Base-by-base conservation (phyloP, 2,797 vertebrate genomes). In the Eospalax fontanierii region DNA sequence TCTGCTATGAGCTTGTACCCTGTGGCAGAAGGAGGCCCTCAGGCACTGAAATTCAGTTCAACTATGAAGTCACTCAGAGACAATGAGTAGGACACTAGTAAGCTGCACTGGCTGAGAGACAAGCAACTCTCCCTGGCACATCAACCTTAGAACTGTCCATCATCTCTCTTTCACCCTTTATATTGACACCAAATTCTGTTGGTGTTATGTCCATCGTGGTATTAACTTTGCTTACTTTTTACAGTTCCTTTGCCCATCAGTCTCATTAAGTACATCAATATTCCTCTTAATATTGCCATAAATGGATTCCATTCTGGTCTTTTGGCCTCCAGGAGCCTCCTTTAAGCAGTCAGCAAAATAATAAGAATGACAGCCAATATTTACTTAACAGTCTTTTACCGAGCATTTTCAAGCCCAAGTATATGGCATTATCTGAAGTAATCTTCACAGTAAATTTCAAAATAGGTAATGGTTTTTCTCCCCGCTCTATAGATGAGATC, bases 401-500 rank as follows among this genome's bases (percentile, higher is more conserved):
- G n/a, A 82, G 2, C 43, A 75, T 63, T 12, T 18, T 38, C 35
- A 80, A 21, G 9, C 28, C 33, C 61, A 80, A 84, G 40, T 61
- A 78, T 4, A 50, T 65, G n/a, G 43, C 26, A 30, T 81, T 54
- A 61, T 59, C 30, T 76, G 35, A 85, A 46, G 57, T 76, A 78
- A 76, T 74, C 26, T 18, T 90, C 54, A 76, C 30, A 79, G 88
- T 18, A 85, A 74, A 70, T 6, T 74, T 6, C 50, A 89, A 78
- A 57, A 40, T 15, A 79, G 43, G 30, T 82, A 79, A 82, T 80
- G 6, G 0, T 28, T 86, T 90, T 81, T 82, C 89, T 46, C 11
- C 46, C 73, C 57, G 93, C 74, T 65, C 35, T 79, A 78, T 4
- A 35, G 70, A 90, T 33, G 33, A 92, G 26, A 68, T 92, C 43